Percentiles rank a stretch among this genome's conserved stretches.
phyloP scores from a whole-genome alignment of 2,113 vertebrate species.

The Laticauda laticaudata region DNA sequence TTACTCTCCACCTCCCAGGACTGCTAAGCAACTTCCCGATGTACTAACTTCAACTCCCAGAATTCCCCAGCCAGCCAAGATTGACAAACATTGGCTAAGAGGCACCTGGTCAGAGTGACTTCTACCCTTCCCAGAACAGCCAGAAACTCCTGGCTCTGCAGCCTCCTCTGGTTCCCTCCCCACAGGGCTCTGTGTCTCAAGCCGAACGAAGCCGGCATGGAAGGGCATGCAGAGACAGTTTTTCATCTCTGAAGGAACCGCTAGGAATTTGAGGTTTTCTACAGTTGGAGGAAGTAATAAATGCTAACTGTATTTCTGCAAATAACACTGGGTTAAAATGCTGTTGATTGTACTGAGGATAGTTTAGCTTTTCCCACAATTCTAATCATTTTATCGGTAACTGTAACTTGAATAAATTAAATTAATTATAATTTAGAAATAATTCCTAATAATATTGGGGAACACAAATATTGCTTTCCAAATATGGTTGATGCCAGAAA shows the following conservation, averaged over 20 bases:
- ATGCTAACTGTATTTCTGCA: background rate
- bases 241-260: background rate
- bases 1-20: background rate
- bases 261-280: background rate
- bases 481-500: background rate
- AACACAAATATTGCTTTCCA: background rate
- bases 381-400: background rate
- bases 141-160: background rate
- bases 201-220: background rate
- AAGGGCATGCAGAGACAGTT: background rate
- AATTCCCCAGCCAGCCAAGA: background rate
- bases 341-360: too few species aligned
- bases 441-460: background rate
- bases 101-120: background rate
- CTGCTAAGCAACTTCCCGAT: background rate
- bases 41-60: background rate
- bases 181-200: background rate
- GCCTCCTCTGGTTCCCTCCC: background rate
- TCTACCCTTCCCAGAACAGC: background rate
- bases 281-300: background rate
- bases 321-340: background rate
- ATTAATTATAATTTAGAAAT: background rate
- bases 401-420: background rate
- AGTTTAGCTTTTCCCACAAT: background rate
- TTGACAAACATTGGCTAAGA: background rate